Percentiles rank a stretch among this genome's conserved stretches.
These are phyloP conservation scores for Ophion obscuratus DNA, from an alignment of 2,888 invertebrate genomes.

Conservation along the genomic window DNA sequence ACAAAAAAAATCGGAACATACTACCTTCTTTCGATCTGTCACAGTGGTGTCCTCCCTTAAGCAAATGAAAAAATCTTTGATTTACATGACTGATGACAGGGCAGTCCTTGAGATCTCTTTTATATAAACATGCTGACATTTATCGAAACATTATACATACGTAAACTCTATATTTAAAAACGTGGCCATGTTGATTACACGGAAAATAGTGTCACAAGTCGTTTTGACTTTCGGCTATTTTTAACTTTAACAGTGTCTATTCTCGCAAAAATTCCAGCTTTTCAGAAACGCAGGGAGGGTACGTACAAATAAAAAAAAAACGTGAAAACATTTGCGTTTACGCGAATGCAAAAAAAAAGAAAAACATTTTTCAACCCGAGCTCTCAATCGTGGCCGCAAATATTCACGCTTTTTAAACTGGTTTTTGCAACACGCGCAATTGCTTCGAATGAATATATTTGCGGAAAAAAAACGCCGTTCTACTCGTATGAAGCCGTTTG, in stretches of 20 bases:
- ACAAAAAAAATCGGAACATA: too few relatives aligned
- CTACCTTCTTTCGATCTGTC: too few relatives aligned
- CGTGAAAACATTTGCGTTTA: background rate
- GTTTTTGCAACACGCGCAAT: constrained; percentile 13
- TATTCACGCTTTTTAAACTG: background rate
- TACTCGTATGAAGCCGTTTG: background rate
- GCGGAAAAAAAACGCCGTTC: constrained; percentile 15
- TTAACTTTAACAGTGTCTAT: background rate
- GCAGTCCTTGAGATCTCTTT: too few relatives aligned
- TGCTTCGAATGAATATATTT: constrained; percentile 35
- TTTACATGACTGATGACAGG: too few relatives aligned
- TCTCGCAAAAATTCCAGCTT: background rate
- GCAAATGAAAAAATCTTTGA: too few relatives aligned
- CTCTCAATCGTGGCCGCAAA: background rate
- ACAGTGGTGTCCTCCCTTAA: too few relatives aligned
- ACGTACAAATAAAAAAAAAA: background rate
- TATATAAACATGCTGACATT: background rate
- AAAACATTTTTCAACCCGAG: constrained; percentile 38
- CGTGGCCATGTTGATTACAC: background rate
- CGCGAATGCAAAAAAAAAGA: background rate
- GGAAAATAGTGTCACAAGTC: too few relatives aligned
- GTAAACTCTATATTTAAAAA: background rate
- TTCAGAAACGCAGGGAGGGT: background rate
- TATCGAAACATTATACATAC: background rate
- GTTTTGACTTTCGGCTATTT: background rate